Evolutionary conservation across 1,140 invertebrate genomes (phyloP), one percentile per base, ranked within the genome.

Genomic region (Panagrolaimus sp.): DNA sequence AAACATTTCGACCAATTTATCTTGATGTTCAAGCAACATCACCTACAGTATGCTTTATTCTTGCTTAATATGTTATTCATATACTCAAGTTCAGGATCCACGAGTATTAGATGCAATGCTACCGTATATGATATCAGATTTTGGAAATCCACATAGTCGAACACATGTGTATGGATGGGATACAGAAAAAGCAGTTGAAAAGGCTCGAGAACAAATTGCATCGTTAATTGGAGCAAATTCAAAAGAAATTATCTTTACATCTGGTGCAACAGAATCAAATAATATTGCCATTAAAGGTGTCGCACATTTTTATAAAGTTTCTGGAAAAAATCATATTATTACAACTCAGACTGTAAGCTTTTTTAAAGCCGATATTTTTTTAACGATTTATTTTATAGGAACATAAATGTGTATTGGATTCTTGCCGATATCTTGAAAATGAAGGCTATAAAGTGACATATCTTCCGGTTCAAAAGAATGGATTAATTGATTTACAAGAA

Each of bases 151-250:
- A 65, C 96, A 99, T 87, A 98, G 94, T 4, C 88, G 94, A 74
- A 98, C 94, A 23, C 96, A 99, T 86, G 89, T 92, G 57, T 99
- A 98, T 86, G 96, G 96, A 25, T 99, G 96, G 96, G 96, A 98
- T 85, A 90, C 91, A 79, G 96, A 99, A 86, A 87, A 88, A 67
- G 96, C 95, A 5, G 89, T 98, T 14, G 96, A 99, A 86, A 88
- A 88, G 75, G 94, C 94, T 5, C 88, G 96, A 81, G 87, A 88
- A 81, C 89, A 90, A 23, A 65, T 82, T 82, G 95, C 96, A 4
- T 85, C 88, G 73, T 83, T 98, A 38, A 97, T 99, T 83, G 90
- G 90, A 44, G 95, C 95, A n/a, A 93, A 99, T 84, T 89, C 92
- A 62, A 94, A 93, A 84, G 96, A 99, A 87, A 94, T 99, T 70